These are phyloP conservation scores for Pyrocephalus nanus DNA, from an alignment of 2,797 vertebrate genomes.

Conservation along the genomic window DNA sequence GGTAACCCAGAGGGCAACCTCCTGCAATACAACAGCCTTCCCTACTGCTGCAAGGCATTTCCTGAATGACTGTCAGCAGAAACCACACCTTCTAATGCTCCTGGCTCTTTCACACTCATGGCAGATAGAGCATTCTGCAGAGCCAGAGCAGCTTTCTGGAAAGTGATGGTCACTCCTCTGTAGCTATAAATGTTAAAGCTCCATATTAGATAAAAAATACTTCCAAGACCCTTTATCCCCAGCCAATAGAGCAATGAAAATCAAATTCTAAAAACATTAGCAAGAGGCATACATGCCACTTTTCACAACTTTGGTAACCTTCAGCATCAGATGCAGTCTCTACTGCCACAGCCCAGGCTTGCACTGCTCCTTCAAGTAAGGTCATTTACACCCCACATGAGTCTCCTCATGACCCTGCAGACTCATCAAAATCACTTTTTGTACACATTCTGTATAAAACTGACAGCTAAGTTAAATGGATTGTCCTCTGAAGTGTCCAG, in stretches of 20 bases:
- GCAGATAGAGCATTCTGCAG: background rate
- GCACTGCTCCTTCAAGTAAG: background rate
- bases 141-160: background rate
- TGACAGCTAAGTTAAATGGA: background rate
- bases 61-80: background rate
- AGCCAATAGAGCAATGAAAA: background rate
- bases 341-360: background rate
- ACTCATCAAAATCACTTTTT: background rate
- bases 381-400: background rate
- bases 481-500: background rate
- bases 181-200: background rate
- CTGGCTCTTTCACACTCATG: background rate
- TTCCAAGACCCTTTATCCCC: background rate
- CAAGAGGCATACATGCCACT: background rate
- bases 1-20: background rate
- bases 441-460: background rate
- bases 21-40: background rate
- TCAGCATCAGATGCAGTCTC: background rate
- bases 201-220: background rate
- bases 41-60: background rate
- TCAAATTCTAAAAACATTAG: background rate
- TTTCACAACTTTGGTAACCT: background rate
- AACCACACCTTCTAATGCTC: background rate
- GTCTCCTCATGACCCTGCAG: background rate
- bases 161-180: background rate